A percentile compares a stretch with the other conserved stretches of the same genome.
These are phyloP conservation scores for Condylura cristata DNA, from an alignment of 2,113 vertebrate species.

Conservation along the genomic window DNA sequence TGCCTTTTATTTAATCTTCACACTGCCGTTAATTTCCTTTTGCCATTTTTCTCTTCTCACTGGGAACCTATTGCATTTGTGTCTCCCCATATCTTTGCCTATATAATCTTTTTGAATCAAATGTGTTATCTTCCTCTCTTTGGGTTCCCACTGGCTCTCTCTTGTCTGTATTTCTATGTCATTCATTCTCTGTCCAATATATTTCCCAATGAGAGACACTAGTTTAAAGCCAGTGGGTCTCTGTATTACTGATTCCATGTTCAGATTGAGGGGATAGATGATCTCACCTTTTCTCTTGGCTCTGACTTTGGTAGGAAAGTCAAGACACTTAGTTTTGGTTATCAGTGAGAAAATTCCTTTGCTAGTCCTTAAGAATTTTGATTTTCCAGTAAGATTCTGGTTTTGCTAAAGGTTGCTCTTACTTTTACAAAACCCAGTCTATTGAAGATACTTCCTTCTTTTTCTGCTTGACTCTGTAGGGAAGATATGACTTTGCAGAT, in stretches of 20 bases:
- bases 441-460: neutral
- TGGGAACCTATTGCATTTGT: neutral
- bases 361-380: neutral
- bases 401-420: neutral
- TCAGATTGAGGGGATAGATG: neutral
- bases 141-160: neutral
- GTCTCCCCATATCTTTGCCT: neutral
- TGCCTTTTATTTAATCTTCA: slow-evolving; percentile 11
- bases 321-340: neutral
- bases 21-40: neutral
- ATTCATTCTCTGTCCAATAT: neutral
- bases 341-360: neutral
- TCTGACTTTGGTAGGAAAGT: neutral
- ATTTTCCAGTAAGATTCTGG: neutral
- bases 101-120: neutral
- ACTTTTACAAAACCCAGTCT: neutral
- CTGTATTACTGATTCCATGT: neutral
- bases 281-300: neutral
- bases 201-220: neutral
- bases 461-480: neutral
- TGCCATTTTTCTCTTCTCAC: neutral
- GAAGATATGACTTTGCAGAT: neutral
- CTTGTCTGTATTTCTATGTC: neutral
- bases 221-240: neutral
- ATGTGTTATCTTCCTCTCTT: neutral